These are phyloP conservation scores for Anseranas semipalmata DNA, from an alignment of 2,113 vertebrate genomes.

Conservation along the genomic window DNA sequence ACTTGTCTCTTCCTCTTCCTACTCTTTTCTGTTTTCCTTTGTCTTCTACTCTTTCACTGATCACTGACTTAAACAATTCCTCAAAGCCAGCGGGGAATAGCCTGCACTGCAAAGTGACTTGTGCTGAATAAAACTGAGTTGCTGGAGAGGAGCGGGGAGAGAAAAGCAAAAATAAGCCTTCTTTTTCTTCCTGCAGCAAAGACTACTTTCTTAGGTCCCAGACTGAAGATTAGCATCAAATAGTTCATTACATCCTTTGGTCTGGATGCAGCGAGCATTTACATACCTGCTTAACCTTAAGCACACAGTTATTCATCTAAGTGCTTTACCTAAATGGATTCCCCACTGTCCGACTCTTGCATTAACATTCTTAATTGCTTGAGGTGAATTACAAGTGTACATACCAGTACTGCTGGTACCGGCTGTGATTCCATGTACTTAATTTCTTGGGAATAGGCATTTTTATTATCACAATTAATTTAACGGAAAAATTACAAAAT, in stretches of 20 bases:
- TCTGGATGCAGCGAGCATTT: not conserved
- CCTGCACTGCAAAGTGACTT: not conserved
- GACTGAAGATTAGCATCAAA: not conserved
- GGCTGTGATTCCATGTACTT: not conserved
- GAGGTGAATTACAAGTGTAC: not conserved
- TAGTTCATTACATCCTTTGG: not conserved
- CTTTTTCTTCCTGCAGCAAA: not conserved
- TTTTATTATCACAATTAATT: not conserved
- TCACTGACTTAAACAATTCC: not conserved
- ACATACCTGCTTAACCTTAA: not conserved
- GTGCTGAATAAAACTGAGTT: not conserved
- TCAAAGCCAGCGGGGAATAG: not conserved
- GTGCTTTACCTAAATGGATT: not conserved
- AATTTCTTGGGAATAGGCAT: not conserved
- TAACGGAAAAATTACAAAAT: not conserved
- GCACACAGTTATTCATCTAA: not conserved
- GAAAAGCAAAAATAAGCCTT: not conserved
- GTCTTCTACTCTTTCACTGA: not conserved
- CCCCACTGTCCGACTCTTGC: not conserved
- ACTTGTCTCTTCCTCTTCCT: not conserved
- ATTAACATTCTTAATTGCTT: not conserved
- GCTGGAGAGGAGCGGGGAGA: not conserved
- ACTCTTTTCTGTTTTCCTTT: not conserved
- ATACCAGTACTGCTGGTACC: rapidly evolving
- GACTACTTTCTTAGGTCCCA: not conserved